Percentiles rank a stretch among this genome's conserved stretches.
Conservation (phyloP, 2,888 invertebrate genomes). For the Melanophora roralis region DNA sequence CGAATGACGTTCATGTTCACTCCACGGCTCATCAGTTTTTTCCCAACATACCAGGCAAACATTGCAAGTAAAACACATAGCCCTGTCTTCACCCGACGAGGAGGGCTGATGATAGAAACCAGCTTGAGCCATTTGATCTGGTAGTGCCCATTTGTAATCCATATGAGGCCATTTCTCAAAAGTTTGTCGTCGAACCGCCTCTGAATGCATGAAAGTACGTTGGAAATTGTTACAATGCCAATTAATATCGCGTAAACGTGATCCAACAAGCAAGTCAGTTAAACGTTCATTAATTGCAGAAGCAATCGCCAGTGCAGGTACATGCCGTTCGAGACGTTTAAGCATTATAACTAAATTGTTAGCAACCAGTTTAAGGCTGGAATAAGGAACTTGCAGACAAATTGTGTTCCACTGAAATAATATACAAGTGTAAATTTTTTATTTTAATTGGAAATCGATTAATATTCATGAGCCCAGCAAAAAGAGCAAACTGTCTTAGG, state of each 20-base stretch:
- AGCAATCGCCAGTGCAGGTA: slow-evolving; percentile 91
- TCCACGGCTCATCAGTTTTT: slow-evolving; percentile 97
- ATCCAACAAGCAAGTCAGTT: slow-evolving; percentile 83
- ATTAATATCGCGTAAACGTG: slow-evolving; percentile 75
- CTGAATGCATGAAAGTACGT: slow-evolving; percentile 89
- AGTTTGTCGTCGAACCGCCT: slow-evolving; percentile 92
- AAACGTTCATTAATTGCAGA: slow-evolving; percentile 92
- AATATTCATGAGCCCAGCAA: too few species aligned
- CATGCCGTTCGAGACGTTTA: slow-evolving; percentile 87
- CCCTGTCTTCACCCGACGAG: slow-evolving; percentile 92
- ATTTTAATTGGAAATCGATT: too few species aligned
- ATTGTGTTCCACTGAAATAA: slow-evolving; percentile 92
- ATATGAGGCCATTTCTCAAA: slow-evolving; percentile 97
- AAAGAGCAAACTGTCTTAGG: too few species aligned
- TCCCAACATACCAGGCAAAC: slow-evolving; percentile 98
- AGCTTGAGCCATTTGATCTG: slow-evolving; percentile 97
- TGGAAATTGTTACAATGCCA: slow-evolving; percentile 74
- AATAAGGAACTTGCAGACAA: slow-evolving; percentile 87
- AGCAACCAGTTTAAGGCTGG: slow-evolving; percentile 87
- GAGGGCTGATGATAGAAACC: slow-evolving; percentile 97
- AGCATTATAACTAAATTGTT: slow-evolving; percentile 88
- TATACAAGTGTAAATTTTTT: too few species aligned
- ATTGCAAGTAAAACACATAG: slow-evolving; percentile 97
- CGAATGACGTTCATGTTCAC: slow-evolving; percentile 96
- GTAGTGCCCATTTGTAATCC: slow-evolving; percentile 98